Evolutionary conservation across 2,888 invertebrate species (phyloP), one percentile per base, ranked within the genome.

Genomic region (Coleophora flavipennella): DNA sequence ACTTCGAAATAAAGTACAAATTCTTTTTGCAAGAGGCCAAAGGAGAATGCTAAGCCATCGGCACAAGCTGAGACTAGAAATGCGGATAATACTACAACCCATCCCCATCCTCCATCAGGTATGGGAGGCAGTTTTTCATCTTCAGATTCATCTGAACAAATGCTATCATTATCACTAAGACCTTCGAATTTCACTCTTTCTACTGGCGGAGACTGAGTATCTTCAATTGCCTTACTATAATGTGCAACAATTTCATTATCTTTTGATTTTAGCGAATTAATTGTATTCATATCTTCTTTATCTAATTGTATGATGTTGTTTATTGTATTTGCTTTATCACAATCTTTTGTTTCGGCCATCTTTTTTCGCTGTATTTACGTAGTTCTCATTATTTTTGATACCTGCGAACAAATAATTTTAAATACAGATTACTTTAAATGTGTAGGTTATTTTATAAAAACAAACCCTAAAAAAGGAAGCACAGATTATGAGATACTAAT

Each of bases 11-110:
- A 91, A 8, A 87, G 72, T 12, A 93, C 85, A 54, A 97, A 91
- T 61, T 94, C 91, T 10, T 92, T 90, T 62, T 92, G 95, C 9
- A 97, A 81, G 8, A 96, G 85, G 1, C 97, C 97, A 62, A 97
- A 97, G 1, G 95, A 95, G 68, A 96, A 95, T 8, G 94, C 94
- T 33, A 96, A 87, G 0, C 97, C 97, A 67, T 97, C 97, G 29
- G 95, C 94, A 40, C 97, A 92, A 51, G 95, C 89, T 31, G 95
- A 93, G n/a, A 95, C 90, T 14, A 95, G 67, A 49, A 97, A 89
- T 0, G 95, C 93, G 4, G 95, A 89, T 9, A 91, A 76, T 0
- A 97, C 96, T 0, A 97, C 92, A 26, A 95, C 88, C 95, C 95
- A 96, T 0, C 95, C 94, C 91, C 92, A 95, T 0, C 94, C 94